Evolutionary conservation across 2,888 invertebrate species (phyloP), one percentile per base, ranked within the genome.

Genomic region (Meteorus colon): DNA sequence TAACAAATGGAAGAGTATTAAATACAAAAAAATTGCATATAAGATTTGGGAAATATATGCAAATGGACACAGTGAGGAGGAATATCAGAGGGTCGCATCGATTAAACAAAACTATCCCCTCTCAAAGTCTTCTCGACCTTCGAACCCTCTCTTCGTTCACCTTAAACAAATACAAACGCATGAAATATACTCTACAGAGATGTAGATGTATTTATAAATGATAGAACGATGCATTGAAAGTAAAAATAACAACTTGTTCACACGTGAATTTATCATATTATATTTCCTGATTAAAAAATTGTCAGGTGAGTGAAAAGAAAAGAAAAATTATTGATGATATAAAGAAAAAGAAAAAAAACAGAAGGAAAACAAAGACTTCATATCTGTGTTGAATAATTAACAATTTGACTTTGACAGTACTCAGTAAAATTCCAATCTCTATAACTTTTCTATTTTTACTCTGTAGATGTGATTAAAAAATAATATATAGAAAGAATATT

Each of bases 61-160:
- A 55, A 82, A 82, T 82, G 82, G 78, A 79, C 80, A 77, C 80
- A 81, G 81, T 80, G 82, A 81, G 84, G 82, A 83, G 84, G 85
- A 84, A 45, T 85, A 82, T 81, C 60, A 76, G 82, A 82, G 82
- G 81, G 82, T 81, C 80, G 80, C 88, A 88, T 88, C 87, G 88
- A 88, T 87, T 87, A 88, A 88, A 88, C 88, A 88, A 88, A 55
- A 87, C 86, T 82, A 82, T 83, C 86, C 86, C 81, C 79, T 79
- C 73, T 59, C 59, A 19, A 55, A 55, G 65, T 78, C 62, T 63
- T 48, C 77, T 78, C 80, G 80, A 81, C 80, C 80, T 81, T 79
- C 68, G 48, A 62, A 83, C 83, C 85, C 85, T 80, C 80, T 80
- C 77, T 62, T 6, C 72, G 37, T 75, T 45, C 16, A 45, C 78